These are phyloP conservation scores for Falcaria lacertinaria DNA, from an alignment of 2,888 invertebrate species.

Conservation along the genomic window DNA sequence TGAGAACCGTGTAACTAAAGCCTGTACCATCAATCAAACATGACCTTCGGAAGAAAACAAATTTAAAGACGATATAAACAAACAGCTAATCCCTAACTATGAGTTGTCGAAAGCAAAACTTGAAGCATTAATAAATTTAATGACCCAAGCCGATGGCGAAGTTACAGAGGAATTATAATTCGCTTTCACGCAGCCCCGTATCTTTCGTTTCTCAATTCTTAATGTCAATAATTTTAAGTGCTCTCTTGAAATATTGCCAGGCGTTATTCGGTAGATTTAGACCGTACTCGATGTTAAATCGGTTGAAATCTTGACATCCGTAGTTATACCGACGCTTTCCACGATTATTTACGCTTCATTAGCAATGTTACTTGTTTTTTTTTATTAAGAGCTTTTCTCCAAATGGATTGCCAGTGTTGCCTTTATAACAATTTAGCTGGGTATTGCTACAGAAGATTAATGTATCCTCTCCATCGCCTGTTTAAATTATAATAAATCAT, in stretches of 20 bases:
- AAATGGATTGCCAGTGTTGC: slow-evolving; percentile 54
- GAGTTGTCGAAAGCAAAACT: slow-evolving; percentile 9
- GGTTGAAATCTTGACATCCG: slow-evolving; percentile 36
- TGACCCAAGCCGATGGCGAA: slow-evolving; percentile 19
- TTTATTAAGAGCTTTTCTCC: slow-evolving; percentile 40
- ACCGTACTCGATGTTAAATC: slow-evolving; percentile 32
- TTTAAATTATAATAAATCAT: slow-evolving; percentile 55
- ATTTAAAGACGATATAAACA: slow-evolving; percentile 12
- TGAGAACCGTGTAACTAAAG: slow-evolving; percentile 18
- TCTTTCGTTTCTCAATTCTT: slow-evolving; percentile 30
- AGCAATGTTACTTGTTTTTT: slow-evolving; percentile 51
- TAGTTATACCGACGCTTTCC: slow-evolving; percentile 39
- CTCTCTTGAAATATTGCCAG: slow-evolving; percentile 64
- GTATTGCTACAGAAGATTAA: slow-evolving; percentile 52
- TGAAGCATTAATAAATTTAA: slow-evolving; percentile 20
- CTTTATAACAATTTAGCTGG: slow-evolving; percentile 56
- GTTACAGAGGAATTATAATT: slow-evolving; percentile 27
- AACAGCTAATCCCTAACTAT: slow-evolving; percentile 11
- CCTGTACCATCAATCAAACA: slow-evolving; percentile 24
- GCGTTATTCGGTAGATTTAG: slow-evolving; percentile 30
- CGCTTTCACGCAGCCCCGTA: slow-evolving; percentile 19
- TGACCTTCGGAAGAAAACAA: slow-evolving; percentile 16
- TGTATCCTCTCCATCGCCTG: slow-evolving; percentile 36
- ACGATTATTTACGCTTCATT: slow-evolving; percentile 57
- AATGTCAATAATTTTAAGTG: slow-evolving; percentile 55